A percentile compares a stretch with the other conserved stretches of the same genome.
Evolutionary conservation across 2,888 invertebrate genomes (phyloP).

Genomic region (Diarsia dahlii): DNA sequence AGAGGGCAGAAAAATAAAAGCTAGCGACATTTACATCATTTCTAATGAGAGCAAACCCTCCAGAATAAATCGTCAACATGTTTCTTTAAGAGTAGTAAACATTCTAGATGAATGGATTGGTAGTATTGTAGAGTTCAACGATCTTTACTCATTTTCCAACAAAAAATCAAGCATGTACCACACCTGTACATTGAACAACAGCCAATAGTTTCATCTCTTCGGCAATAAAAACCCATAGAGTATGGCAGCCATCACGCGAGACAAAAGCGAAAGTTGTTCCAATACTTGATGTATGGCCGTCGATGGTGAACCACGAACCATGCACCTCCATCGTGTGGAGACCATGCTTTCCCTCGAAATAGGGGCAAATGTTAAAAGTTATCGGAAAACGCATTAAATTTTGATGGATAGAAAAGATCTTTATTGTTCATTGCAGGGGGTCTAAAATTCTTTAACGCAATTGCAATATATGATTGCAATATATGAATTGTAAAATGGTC

Average conservation of each 20-base stretch:
- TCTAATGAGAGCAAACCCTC: not conserved
- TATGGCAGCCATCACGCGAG: constrained; percentile 21
- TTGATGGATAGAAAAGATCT: not conserved
- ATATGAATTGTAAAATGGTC: too few relatives aligned
- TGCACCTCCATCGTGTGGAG: constrained; percentile 1
- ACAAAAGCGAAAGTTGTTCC: constrained; percentile 59
- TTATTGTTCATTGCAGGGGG: constrained; percentile 3
- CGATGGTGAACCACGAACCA: constrained; percentile 34
- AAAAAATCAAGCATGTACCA: not conserved
- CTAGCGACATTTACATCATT: not conserved
- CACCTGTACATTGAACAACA: not conserved
- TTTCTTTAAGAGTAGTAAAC: not conserved
- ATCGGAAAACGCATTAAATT: constrained; percentile 7
- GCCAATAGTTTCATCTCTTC: not conserved
- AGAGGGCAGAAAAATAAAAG: not conserved
- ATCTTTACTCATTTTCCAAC: not conserved
- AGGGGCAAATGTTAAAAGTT: constrained; percentile 17
- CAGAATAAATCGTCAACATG: not conserved
- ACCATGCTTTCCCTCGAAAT: constrained; percentile 28
- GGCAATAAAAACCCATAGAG: constrained; percentile 24
- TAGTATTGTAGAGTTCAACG: not conserved
- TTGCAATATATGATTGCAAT: too few relatives aligned
- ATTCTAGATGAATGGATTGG: not conserved
- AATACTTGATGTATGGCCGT: constrained; percentile 31
- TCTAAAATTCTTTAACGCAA: too few relatives aligned